Evolutionary conservation across 2,888 invertebrate genomes (phyloP).

Genomic region (Stenchaetothrips biformis): DNA sequence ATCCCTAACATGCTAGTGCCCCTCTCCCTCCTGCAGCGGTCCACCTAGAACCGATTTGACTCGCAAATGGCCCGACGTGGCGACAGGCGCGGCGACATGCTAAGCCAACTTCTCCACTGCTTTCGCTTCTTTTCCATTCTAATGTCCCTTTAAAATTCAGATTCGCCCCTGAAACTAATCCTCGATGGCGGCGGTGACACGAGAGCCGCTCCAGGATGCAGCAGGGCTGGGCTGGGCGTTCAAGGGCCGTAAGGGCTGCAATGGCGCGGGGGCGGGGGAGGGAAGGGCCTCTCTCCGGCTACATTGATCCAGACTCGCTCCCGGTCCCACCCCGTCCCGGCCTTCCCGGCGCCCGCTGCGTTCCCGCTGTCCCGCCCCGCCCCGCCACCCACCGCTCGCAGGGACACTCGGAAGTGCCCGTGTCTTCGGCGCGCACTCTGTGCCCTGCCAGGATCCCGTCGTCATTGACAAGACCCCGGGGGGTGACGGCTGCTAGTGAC

Average conservation of each 20-base stretch:
- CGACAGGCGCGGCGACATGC: slow-evolving; percentile 11
- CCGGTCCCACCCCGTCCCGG: slow-evolving; percentile 19
- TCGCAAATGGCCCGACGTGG: slow-evolving; percentile 4
- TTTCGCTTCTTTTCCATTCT: background rate
- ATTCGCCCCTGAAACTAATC: background rate
- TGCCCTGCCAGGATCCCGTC: too few species aligned
- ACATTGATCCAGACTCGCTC: slow-evolving; percentile 36
- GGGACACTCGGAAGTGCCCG: too few species aligned
- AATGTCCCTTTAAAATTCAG: background rate
- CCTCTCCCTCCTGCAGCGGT: background rate
- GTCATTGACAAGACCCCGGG: background rate
- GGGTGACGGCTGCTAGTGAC: too few species aligned
- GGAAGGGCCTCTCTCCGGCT: slow-evolving; percentile 34
- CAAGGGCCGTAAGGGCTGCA: background rate
- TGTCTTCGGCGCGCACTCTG: too few species aligned
- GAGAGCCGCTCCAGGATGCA: slow-evolving; percentile 24
- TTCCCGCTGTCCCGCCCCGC: slow-evolving; percentile 9
- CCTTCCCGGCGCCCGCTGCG: slow-evolving; percentile 25
- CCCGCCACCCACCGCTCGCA: background rate
- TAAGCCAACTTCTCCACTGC: slow-evolving; percentile 15
- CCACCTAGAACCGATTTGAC: slow-evolving; percentile 7
- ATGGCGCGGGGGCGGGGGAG: background rate
- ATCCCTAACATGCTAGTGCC: background rate
- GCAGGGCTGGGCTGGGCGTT: background rate
- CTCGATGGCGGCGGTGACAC: background rate